Percentiles rank a stretch among this genome's conserved stretches.
These are phyloP conservation scores for Drosophila pallidifrons DNA, from an alignment of 1,140 invertebrate species.

Conservation along the genomic window DNA sequence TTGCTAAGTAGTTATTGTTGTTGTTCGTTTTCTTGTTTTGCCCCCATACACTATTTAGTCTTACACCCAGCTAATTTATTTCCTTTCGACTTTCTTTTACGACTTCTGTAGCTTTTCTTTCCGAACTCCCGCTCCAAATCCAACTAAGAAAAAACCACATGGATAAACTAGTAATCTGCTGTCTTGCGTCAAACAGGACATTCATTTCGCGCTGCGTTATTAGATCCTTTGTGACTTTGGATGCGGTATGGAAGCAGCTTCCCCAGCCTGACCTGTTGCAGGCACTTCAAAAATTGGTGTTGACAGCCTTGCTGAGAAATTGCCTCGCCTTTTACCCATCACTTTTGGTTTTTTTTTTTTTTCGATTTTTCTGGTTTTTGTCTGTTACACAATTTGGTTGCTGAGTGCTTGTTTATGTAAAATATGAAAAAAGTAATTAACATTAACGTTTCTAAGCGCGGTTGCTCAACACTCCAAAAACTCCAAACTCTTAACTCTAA, in stretches of 20 bases:
- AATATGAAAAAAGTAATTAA: conserved; percentile 77
- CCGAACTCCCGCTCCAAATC: background rate
- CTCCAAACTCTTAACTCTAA: conserved; percentile 24
- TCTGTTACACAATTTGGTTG: conserved; percentile 21
- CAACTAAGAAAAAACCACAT: conserved; percentile 57
- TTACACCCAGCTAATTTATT: conserved; percentile 74
- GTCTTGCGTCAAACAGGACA: conserved; percentile 26
- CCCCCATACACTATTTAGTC: conserved; percentile 20
- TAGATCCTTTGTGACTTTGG: conserved; percentile 35
- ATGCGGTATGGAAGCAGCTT: conserved; percentile 7
- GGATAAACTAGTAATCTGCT: conserved; percentile 16
- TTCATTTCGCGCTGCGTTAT: conserved; percentile 39
- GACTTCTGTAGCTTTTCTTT: conserved; percentile 38
- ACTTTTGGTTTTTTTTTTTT: conserved; percentile 2
- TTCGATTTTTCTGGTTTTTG: conserved; percentile 18
- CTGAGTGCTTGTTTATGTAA: conserved; percentile 59
- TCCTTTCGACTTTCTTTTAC: conserved; percentile 56
- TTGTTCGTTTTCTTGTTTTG: conserved; percentile 21
- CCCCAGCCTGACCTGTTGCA: conserved; percentile 37
- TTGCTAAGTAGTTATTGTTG: conserved; percentile 65
- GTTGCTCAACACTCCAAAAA: conserved; percentile 46
- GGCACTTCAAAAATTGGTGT: conserved; percentile 78
- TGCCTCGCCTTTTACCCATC: conserved; percentile 45
- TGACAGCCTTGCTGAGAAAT: conserved; percentile 75
- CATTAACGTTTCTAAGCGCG: conserved; percentile 68